Percentiles rank a stretch among this genome's conserved stretches.
Evolutionary conservation across 2,888 invertebrate genomes (phyloP).

Genomic region (Nasonovia ribisnigri): DNA sequence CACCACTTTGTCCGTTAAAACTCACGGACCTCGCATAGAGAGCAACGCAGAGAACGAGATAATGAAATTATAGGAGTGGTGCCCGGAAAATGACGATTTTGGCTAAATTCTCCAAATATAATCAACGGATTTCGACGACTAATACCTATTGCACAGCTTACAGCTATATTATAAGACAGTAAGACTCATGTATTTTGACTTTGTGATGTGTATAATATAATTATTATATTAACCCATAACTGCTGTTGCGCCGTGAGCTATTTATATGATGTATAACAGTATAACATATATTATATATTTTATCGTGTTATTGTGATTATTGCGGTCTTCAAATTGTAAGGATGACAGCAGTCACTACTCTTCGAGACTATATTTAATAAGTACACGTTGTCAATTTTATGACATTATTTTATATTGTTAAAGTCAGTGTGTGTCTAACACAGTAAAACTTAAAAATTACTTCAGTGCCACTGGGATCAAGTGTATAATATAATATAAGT

Average conservation of each 20-base stretch:
- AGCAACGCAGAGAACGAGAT: background rate
- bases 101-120: background rate
- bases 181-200: background rate
- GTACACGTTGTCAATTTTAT: background rate
- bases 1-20: background rate
- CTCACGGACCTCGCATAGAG: background rate
- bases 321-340: background rate
- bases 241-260: background rate
- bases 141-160: background rate
- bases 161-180: background rate
- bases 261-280: background rate
- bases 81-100: background rate
- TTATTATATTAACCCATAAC: background rate
- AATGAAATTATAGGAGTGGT: background rate
- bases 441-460: background rate
- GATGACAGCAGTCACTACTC: background rate
- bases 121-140: background rate
- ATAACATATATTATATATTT: background rate
- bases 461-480: background rate
- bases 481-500: background rate
- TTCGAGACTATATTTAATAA: background rate
- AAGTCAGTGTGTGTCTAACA: background rate
- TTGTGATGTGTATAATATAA: background rate
- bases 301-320: background rate
- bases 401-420: background rate